These are phyloP conservation scores for Argyresthia goedartella DNA, from an alignment of 2,888 invertebrate species.

Conservation along the genomic window DNA sequence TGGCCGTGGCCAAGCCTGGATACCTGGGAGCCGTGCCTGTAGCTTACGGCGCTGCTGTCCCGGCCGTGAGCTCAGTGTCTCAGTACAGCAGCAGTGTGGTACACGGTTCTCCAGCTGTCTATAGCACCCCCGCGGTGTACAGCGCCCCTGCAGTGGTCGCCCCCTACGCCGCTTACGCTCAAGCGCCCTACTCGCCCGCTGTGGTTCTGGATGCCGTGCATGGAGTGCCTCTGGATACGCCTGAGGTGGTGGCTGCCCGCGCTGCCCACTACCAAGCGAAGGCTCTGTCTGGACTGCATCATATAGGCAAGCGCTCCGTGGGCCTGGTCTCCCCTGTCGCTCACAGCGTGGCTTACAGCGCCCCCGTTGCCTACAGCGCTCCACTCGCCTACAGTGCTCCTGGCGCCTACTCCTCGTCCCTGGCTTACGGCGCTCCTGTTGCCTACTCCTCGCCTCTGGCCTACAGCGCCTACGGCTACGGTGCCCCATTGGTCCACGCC, in stretches of 20 bases:
- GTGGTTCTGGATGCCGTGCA: constrained; percentile 51
- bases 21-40: constrained; percentile 27
- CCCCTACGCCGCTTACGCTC: constrained; percentile 17
- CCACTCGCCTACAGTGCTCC: constrained; percentile 23
- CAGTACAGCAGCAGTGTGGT: constrained; percentile 33
- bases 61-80: constrained; percentile 28
- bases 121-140: constrained; percentile 18
- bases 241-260: constrained; percentile 60
- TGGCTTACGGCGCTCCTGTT: constrained; percentile 19
- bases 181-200: constrained; percentile 52
- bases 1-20: constrained; percentile 67
- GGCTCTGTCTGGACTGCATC: constrained; percentile 47
- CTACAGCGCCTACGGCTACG: constrained; percentile 16
- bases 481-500: constrained; percentile 18
- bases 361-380: constrained; percentile 36
- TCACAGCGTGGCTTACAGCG: constrained; percentile 22
- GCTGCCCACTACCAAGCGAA: constrained; percentile 57
- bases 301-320: constrained; percentile 39
- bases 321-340: constrained; percentile 9
- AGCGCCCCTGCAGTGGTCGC: constrained; percentile 16
- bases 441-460: constrained; percentile 17
- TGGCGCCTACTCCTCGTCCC: constrained; percentile 16
- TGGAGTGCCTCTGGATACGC: constrained; percentile 61
- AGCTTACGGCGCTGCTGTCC: constrained; percentile 32
- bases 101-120: constrained; percentile 25